Conservation (phyloP, 1,140 invertebrate species). For the Calliphora vicina region DNA sequence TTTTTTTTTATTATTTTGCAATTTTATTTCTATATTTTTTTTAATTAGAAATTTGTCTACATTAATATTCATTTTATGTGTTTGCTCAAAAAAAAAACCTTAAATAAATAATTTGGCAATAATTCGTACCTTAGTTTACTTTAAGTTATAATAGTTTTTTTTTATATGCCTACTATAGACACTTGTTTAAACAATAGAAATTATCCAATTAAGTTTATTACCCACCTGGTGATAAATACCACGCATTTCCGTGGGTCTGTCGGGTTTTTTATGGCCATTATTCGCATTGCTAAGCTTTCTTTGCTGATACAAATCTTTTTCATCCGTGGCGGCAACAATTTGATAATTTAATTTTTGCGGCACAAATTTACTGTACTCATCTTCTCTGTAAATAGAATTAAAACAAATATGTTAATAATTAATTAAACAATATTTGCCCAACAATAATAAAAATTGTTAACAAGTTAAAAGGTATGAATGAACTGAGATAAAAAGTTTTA, state of each 20-base stretch:
- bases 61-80: background rate
- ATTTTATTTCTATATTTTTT: background rate
- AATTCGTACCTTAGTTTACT: background rate
- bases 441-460: background rate
- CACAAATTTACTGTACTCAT: conserved; percentile 56
- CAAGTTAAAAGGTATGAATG: too few species aligned
- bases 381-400: conserved; percentile 45
- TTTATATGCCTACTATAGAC: background rate
- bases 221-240: conserved; percentile 53
- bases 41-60: background rate
- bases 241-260: conserved; percentile 37
- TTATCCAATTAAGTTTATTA: background rate
- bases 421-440: background rate
- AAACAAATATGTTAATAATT: conserved; percentile 7
- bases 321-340: conserved; percentile 46
- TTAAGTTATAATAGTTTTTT: conserved; percentile 14
- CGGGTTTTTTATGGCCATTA: background rate
- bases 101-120: conserved; percentile 11
- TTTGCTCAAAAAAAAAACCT: too few species aligned
- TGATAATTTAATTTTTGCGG: conserved; percentile 48
- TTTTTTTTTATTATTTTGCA: background rate
- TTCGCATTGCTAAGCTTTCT: conserved; percentile 5
- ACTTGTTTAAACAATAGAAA: too few species aligned
- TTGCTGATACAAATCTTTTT: conserved; percentile 6
- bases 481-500: too few species aligned